Conservation (phyloP, 2,797 vertebrate genomes). For the Valencia hispanica region DNA sequence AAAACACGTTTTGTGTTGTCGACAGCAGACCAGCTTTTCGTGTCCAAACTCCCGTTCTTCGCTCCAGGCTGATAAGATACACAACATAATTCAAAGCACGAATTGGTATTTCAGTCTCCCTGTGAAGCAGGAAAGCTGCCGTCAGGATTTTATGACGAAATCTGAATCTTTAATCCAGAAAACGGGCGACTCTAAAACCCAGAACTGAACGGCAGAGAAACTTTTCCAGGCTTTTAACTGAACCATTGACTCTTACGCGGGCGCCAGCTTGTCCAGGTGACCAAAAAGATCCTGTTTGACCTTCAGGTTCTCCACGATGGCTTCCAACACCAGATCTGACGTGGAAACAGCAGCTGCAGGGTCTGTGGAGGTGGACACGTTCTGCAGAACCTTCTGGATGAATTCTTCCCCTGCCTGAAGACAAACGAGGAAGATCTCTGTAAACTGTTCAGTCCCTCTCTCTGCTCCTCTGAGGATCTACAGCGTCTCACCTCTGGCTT, state of each 20-base stretch:
- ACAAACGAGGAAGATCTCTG: background rate
- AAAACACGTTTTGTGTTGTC: no score
- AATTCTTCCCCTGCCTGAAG: conserved; percentile 89
- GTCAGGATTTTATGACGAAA: background rate
- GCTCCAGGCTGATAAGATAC: no score
- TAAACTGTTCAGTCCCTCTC: background rate
- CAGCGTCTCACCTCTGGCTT: conserved; percentile 87
- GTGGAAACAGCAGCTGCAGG: conserved; percentile 82
- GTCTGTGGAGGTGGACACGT: conserved; percentile 85
- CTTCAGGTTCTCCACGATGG: conserved; percentile 93
- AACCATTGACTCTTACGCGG: conserved; percentile 81
- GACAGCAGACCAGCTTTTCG: no score
- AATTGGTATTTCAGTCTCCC: no score
- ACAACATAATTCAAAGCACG: no score
- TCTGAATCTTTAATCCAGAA: background rate
- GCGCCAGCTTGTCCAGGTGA: conserved; percentile 90
- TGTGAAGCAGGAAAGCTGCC: no score
- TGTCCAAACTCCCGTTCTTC: no score
- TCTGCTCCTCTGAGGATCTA: background rate
- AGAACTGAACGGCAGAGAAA: background rate
- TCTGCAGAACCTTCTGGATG: conserved; percentile 87
- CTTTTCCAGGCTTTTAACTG: background rate
- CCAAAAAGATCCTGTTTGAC: conserved; percentile 91
- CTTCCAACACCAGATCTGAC: conserved; percentile 93
- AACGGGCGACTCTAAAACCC: background rate